A percentile compares a stretch with the other conserved stretches of the same genome.
phyloP scores from a whole-genome alignment of 2,888 invertebrate genomes.

The Dicyrtoma fusca region DNA sequence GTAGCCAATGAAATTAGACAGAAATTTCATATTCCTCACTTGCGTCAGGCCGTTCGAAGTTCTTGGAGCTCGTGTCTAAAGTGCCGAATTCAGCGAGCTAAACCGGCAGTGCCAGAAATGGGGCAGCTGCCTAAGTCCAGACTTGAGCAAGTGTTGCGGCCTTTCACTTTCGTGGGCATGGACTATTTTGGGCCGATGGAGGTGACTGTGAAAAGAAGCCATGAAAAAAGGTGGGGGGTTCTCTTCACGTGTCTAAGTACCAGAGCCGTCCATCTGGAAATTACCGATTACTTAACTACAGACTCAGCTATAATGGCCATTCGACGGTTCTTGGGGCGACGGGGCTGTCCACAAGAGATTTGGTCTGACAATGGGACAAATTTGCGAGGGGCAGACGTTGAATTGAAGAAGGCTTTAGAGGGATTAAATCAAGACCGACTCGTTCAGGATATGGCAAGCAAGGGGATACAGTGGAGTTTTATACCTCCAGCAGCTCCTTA shows the following conservation, averaged over 20 bases:
- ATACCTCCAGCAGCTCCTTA: slow-evolving; percentile 12
- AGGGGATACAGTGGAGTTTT: slow-evolving; percentile 33
- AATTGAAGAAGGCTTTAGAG: slow-evolving; percentile 64
- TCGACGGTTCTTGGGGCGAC: slow-evolving; percentile 58
- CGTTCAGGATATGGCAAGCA: background rate
- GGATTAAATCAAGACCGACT: slow-evolving; percentile 52
- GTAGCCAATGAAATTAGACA: slow-evolving; percentile 29
- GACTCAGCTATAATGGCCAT: slow-evolving; percentile 57
- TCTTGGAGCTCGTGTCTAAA: slow-evolving; percentile 18
- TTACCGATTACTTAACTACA: slow-evolving; percentile 57
- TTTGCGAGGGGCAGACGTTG: slow-evolving; percentile 59
- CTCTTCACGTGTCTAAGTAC: slow-evolving; percentile 60
- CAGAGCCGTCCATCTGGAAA: slow-evolving; percentile 59
- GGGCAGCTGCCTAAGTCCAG: slow-evolving; percentile 23
- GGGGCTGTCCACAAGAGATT: slow-evolving; percentile 58
- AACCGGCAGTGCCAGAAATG: slow-evolving; percentile 32
- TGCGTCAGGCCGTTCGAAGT: slow-evolving; percentile 27
- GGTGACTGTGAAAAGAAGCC: slow-evolving; percentile 28
- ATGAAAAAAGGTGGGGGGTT: slow-evolving; percentile 26
- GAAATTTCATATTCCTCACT: slow-evolving; percentile 14
- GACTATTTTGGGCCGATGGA: slow-evolving; percentile 44
- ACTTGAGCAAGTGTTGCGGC: slow-evolving; percentile 9
- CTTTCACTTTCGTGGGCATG: slow-evolving; percentile 35
- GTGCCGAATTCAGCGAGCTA: slow-evolving; percentile 26
- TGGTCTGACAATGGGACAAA: slow-evolving; percentile 60